Percentiles rank a stretch among this genome's conserved stretches.
phyloP scores from a whole-genome alignment of 1,140 invertebrate genomes.

The Anadara kagoshimensis region DNA sequence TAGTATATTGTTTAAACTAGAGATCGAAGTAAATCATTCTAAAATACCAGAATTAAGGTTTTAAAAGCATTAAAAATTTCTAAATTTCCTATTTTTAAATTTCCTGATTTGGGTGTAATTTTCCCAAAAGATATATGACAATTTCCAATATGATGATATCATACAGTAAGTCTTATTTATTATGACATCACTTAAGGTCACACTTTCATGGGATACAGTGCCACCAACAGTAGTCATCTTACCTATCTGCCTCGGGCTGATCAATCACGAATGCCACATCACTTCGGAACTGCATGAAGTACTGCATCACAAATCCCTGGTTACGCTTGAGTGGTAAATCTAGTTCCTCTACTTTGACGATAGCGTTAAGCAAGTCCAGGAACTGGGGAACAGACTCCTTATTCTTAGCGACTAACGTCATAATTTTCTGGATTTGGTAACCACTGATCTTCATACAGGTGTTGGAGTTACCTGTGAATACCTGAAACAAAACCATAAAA shows the following conservation, averaged over 20 bases:
- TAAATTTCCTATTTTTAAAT: too few relatives aligned
- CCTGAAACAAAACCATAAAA: constrained; percentile 55
- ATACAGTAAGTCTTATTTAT: too few relatives aligned
- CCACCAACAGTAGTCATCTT: not conserved
- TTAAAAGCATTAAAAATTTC: too few relatives aligned
- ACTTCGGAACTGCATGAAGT: constrained; percentile 69
- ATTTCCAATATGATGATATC: too few relatives aligned
- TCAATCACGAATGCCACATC: constrained; percentile 66
- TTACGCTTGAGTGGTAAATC: constrained; percentile 71
- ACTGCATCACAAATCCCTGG: constrained; percentile 72
- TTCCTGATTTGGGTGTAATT: too few relatives aligned
- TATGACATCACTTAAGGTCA: too few relatives aligned
- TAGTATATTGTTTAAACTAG: too few relatives aligned
- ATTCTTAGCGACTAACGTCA: constrained; percentile 62
- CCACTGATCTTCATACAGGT: constrained; percentile 68
- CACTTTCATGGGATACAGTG: too few relatives aligned
- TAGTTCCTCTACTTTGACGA: constrained; percentile 69
- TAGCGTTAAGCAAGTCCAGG: constrained; percentile 67
- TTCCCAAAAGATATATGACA: too few relatives aligned
- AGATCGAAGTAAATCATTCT: too few relatives aligned
- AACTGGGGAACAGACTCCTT: constrained; percentile 65
- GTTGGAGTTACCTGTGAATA: constrained; percentile 68
- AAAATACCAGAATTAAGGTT: too few relatives aligned
- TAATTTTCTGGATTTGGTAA: constrained; percentile 67
- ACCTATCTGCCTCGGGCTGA: constrained; percentile 56